Base-by-base conservation (phyloP, 2,888 invertebrate genomes). In the Pandemis cinnamomeana region DNA sequence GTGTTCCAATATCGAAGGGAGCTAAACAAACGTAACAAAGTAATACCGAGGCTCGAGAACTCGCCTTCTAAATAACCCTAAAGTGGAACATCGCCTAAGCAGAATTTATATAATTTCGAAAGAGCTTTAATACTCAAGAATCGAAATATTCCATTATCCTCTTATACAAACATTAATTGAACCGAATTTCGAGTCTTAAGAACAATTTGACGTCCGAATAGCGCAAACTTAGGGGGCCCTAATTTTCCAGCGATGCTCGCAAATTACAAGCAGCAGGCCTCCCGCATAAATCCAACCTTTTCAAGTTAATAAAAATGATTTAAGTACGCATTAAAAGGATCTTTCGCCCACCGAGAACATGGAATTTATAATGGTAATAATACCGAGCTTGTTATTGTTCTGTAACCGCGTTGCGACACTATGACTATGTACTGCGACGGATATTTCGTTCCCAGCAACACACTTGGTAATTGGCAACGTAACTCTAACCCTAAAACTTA, bases 301-400 rank as follows among this genome's bases (percentile, higher is more conserved):
- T 88, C 88, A 88, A 91, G 89, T 92, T 91, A 89, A 92, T 92
- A 92, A 92, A 92, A 91, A 92, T 92, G 91, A 92, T 92, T 92
- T 92, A 92, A 90, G 88, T 80, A 88, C 86, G 87, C 91, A 91
- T 91, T 91, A 91, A 90, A 90, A 87, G 88, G 87, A 90, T 91
- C 86, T 90, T 87, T 88, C 86, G 86, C 83, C 82, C 83, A 85
- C 85, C 83, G 84, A 87, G 87, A 88, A 88, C 87, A 88, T 83
- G 84, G 81, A 89, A 90, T 91, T 90, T 91, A 90, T 91, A 90
- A 88, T 87, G 86, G 87, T 83, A 83, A 88, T 89, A 89, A 89
- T 87, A 88, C 84, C 80, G 81, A 77, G 85, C 61, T 71, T 71
- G 74, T 74, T 84, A 90, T 88, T 88, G 88, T 87, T 83, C 84